Percentiles rank a stretch among this genome's conserved stretches.
Evolutionary conservation across 2,888 invertebrate genomes (phyloP).

Genomic region (Chydorus sphaericus): DNA sequence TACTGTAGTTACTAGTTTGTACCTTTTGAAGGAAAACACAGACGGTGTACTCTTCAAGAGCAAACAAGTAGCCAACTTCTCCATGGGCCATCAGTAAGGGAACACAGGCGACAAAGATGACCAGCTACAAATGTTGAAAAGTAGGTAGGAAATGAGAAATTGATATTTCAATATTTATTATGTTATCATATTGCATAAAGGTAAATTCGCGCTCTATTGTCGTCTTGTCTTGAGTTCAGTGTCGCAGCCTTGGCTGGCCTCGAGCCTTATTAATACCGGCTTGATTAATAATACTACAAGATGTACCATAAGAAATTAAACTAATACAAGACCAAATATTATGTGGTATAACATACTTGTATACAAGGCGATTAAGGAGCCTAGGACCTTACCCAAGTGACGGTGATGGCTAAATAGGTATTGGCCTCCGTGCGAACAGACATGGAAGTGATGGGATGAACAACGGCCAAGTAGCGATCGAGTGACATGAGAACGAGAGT

Average conservation of each 20-base stretch:
- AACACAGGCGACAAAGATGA: conserved; percentile 60
- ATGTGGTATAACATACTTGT: too few relatives aligned
- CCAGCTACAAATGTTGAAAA: conserved; percentile 19
- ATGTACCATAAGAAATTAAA: too few relatives aligned
- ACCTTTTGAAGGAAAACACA: conserved; percentile 48
- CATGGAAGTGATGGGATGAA: conserved; percentile 80
- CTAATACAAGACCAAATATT: too few relatives aligned
- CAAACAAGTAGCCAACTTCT: conserved; percentile 45
- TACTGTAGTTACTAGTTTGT: not conserved
- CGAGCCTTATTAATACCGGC: too few relatives aligned
- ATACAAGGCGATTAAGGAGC: too few relatives aligned
- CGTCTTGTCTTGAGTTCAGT: too few relatives aligned
- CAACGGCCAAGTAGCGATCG: conserved; percentile 80
- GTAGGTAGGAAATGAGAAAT: not conserved
- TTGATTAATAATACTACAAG: too few relatives aligned
- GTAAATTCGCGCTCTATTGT: too few relatives aligned
- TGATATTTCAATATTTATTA: not conserved
- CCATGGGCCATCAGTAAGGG: conserved; percentile 65
- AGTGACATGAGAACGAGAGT: conserved; percentile 86
- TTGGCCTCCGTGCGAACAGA: conserved; percentile 65
- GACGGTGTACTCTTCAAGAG: conserved; percentile 46
- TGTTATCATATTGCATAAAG: not conserved
- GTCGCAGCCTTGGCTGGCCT: too few relatives aligned
- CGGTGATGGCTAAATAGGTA: conserved; percentile 58
- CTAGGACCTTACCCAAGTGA: conserved; percentile 66